These are phyloP conservation scores for Cyprinus carpio DNA, from an alignment of 2,113 vertebrate species.

Conservation along the genomic window DNA sequence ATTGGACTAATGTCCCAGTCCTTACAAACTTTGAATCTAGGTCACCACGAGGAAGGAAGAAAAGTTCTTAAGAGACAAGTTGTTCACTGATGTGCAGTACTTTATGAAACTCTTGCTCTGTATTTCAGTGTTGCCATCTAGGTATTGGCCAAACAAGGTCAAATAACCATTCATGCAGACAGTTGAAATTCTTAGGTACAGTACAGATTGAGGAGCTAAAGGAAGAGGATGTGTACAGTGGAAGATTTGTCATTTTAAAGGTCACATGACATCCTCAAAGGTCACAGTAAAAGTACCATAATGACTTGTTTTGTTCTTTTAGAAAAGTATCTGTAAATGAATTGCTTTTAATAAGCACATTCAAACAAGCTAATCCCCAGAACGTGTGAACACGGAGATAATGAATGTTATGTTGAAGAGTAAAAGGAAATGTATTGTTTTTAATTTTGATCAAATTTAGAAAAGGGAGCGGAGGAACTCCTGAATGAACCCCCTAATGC, in stretches of 20 bases:
- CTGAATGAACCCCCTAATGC: not conserved
- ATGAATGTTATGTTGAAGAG: not conserved
- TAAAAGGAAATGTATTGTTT: not conserved
- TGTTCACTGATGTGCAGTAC: not conserved
- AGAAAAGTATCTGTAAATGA: not conserved
- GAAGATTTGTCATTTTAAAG: slow-evolving; percentile 20
- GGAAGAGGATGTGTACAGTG: slow-evolving; percentile 26
- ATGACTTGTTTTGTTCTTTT: not conserved
- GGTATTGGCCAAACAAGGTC: not conserved
- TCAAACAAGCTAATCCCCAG: not conserved
- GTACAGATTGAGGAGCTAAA: slow-evolving; percentile 21
- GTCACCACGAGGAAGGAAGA: not conserved
- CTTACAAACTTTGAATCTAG: slow-evolving; percentile 42
- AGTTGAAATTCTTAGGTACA: not conserved
- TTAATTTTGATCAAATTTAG: not conserved
- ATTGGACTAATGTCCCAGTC: not conserved
- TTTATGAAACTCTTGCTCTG: not conserved
- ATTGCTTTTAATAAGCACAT: not conserved
- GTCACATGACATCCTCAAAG: slow-evolving; percentile 37
- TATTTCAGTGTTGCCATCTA: not conserved
- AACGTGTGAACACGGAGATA: not conserved
- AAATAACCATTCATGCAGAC: not conserved
- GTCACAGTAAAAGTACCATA: not conserved
- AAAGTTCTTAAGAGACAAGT: slow-evolving; percentile 19
- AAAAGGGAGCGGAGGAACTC: not conserved